Conservation (phyloP, 2,113 vertebrate species). For the Grantiella picta region DNA sequence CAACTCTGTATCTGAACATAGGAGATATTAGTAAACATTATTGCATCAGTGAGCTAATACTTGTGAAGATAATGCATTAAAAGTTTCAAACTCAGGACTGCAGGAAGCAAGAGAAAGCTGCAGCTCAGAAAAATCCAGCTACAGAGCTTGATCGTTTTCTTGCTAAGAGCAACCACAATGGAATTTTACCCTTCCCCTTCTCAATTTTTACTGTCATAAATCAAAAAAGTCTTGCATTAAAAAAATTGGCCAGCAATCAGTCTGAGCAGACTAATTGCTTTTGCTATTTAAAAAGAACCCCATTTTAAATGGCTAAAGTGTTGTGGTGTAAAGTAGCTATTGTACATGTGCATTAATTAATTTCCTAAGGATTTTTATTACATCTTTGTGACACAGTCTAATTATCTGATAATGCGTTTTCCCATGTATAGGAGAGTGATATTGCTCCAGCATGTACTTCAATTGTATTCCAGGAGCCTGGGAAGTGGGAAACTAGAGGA, state of each 20-base stretch:
- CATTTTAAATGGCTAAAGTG: slow-evolving; percentile 63
- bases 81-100: neutral
- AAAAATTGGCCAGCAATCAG: slow-evolving; percentile 46
- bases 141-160: neutral
- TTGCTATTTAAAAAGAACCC: slow-evolving; percentile 54
- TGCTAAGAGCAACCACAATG: neutral
- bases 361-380: slow-evolving; percentile 72
- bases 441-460: slow-evolving; percentile 10
- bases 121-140: neutral
- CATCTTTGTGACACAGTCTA: slow-evolving; percentile 61
- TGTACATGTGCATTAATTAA: slow-evolving; percentile 73
- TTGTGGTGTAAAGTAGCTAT: slow-evolving; percentile 64
- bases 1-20: neutral
- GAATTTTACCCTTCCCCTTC: slow-evolving; percentile 6
- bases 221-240: slow-evolving; percentile 37
- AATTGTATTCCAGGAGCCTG: neutral
- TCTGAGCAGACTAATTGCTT: slow-evolving; percentile 55
- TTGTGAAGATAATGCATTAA: neutral
- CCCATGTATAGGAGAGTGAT: neutral
- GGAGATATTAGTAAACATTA: neutral
- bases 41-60: neutral
- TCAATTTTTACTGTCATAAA: neutral
- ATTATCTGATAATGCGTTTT: slow-evolving; percentile 67
- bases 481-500: neutral
- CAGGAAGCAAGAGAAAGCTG: neutral